Evolutionary conservation across 2,113 vertebrate genomes (phyloP).

Genomic region (Climacteris rufus): DNA sequence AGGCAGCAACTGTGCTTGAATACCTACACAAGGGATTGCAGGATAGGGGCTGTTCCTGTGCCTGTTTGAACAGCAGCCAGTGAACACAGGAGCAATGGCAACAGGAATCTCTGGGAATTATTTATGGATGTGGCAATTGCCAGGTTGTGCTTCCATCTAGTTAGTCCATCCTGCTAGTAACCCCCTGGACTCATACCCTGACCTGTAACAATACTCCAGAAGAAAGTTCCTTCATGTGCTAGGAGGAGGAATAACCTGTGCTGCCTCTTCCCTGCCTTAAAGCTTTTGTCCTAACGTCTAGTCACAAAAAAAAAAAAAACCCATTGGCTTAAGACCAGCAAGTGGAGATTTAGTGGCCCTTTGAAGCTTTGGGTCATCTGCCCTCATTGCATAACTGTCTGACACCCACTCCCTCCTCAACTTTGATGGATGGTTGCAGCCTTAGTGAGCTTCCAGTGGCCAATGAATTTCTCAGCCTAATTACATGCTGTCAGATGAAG

Average conservation of each 20-base stretch:
- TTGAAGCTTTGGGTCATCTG: not conserved
- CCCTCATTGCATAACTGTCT: not conserved
- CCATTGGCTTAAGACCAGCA: not conserved
- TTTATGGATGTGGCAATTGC: not conserved
- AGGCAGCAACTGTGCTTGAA: not conserved
- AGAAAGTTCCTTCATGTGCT: not conserved
- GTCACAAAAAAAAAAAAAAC: too few relatives aligned
- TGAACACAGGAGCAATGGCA: fast-evolving
- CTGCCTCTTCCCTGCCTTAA: not conserved
- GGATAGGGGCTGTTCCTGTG: not conserved
- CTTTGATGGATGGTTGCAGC: not conserved
- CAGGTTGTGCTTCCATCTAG: not conserved
- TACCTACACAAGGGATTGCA: not conserved
- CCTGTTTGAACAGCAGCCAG: not conserved
- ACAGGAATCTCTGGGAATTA: not conserved
- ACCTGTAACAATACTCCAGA: not conserved
- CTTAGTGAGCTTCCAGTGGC: not conserved
- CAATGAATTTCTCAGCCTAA: not conserved
- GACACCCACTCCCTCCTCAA: not conserved
- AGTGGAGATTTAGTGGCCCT: not conserved
- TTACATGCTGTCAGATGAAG: not conserved
- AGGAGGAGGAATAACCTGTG: not conserved
- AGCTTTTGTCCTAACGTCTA: not conserved
- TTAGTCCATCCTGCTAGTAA: not conserved
- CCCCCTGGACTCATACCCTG: not conserved